These are phyloP conservation scores for Erpornis zantholeuca DNA, from an alignment of 2,113 vertebrate genomes.

Conservation along the genomic window DNA sequence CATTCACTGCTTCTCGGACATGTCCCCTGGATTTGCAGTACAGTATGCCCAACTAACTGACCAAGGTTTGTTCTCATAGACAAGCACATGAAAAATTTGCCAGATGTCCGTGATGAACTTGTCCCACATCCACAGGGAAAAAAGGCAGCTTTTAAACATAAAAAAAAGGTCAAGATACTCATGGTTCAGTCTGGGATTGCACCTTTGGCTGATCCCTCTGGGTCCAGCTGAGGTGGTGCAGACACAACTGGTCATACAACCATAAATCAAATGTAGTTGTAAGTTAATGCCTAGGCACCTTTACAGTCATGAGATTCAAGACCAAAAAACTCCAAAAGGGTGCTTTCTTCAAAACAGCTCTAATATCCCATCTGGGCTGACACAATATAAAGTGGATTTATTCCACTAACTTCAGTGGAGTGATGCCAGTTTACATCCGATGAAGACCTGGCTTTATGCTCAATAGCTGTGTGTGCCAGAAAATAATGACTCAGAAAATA, in stretches of 20 bases:
- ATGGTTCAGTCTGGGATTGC: neutral
- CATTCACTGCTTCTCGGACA: neutral
- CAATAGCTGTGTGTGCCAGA: neutral
- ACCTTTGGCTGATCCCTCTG: neutral
- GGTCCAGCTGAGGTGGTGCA: neutral
- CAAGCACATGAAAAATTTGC: neutral
- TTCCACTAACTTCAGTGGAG: neutral
- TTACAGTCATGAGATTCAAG: neutral
- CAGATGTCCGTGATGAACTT: rapidly evolving
- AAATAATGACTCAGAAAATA: conserved; percentile 47
- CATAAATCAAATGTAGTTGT: neutral
- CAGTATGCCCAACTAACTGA: neutral
- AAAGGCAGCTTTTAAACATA: neutral
- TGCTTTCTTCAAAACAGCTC: neutral
- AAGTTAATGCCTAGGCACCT: neutral
- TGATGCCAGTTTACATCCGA: neutral
- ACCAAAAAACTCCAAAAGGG: neutral
- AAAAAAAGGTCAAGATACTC: neutral
- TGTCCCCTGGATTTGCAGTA: neutral
- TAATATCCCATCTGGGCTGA: neutral
- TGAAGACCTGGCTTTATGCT: conserved; percentile 28
- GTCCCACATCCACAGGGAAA: neutral
- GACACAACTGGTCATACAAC: neutral
- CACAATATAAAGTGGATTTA: neutral
- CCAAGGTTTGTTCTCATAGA: neutral